Percentiles rank a stretch among this genome's conserved stretches.
phyloP scores from a whole-genome alignment of 2,888 invertebrate species.

The Homarus gammarus region DNA sequence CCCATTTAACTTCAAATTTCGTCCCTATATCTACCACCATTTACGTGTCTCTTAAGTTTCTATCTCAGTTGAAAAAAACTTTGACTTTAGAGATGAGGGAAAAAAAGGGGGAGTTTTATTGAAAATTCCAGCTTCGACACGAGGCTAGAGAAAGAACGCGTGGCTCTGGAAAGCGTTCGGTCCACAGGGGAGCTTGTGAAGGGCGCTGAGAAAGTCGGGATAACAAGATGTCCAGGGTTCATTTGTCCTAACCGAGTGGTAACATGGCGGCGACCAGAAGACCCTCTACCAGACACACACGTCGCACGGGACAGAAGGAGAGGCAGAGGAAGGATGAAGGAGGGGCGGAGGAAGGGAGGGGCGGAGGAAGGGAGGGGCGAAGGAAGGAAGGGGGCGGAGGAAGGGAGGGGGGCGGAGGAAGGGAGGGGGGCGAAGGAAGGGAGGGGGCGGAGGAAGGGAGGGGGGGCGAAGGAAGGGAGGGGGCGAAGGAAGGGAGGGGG shows the following conservation, averaged over 20 bases:
- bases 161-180: neutral
- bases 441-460: too few species aligned
- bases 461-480: too few species aligned
- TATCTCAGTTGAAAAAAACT: too few species aligned
- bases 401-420: too few species aligned
- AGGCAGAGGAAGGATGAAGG: neutral
- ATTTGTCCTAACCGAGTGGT: slow-evolving; percentile 11
- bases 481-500: too few species aligned
- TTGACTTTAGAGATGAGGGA: neutral
- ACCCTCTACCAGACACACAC: neutral
- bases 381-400: too few species aligned
- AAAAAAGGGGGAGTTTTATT: neutral
- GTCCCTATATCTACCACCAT: too few species aligned
- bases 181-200: neutral
- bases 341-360: neutral
- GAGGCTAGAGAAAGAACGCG: slow-evolving; percentile 3
- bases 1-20: neutral
- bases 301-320: neutral
- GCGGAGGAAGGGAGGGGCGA: too few species aligned
- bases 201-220: slow-evolving; percentile 8
- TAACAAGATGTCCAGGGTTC: slow-evolving; percentile 18
- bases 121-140: neutral
- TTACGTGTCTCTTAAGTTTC: too few species aligned
- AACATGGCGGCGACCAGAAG: neutral
- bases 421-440: too few species aligned